Evolutionary conservation across 1,140 invertebrate species (phyloP).

Genomic region (Lysiphlebus fabarum): DNA sequence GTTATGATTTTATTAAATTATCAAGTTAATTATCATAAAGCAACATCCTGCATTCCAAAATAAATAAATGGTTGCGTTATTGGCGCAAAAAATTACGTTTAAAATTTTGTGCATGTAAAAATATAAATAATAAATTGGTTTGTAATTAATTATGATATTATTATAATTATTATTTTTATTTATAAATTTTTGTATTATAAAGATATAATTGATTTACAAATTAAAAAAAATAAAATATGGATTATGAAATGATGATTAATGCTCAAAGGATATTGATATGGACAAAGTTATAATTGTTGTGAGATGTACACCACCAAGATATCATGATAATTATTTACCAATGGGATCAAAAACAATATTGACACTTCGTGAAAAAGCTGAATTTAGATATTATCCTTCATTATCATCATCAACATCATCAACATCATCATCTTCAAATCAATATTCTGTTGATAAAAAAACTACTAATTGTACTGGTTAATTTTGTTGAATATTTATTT

Average conservation of each 20-base stretch:
- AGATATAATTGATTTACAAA: neutral
- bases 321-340: constrained; percentile 16
- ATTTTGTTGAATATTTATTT: too few relatives aligned
- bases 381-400: neutral
- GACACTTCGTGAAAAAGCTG: constrained; percentile 30
- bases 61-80: too few relatives aligned
- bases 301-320: constrained; percentile 26
- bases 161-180: too few relatives aligned
- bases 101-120: too few relatives aligned
- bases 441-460: neutral
- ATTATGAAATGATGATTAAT: too few relatives aligned
- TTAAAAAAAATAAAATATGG: neutral
- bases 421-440: neutral
- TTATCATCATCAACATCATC: constrained; percentile 21
- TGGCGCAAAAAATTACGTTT: too few relatives aligned
- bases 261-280: constrained; percentile 7
- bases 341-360: constrained; percentile 38
- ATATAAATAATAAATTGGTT: too few relatives aligned
- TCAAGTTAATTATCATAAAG: too few relatives aligned
- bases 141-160: too few relatives aligned
- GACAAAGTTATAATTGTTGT: constrained; percentile 32
- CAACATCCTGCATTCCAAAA: too few relatives aligned
- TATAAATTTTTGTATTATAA: neutral
- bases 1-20: too few relatives aligned
- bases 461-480: too few relatives aligned